A percentile compares a stretch with the other conserved stretches of the same genome.
Conservation (phyloP, 2,888 invertebrate species). For the Latrodectus hesperus region DNA sequence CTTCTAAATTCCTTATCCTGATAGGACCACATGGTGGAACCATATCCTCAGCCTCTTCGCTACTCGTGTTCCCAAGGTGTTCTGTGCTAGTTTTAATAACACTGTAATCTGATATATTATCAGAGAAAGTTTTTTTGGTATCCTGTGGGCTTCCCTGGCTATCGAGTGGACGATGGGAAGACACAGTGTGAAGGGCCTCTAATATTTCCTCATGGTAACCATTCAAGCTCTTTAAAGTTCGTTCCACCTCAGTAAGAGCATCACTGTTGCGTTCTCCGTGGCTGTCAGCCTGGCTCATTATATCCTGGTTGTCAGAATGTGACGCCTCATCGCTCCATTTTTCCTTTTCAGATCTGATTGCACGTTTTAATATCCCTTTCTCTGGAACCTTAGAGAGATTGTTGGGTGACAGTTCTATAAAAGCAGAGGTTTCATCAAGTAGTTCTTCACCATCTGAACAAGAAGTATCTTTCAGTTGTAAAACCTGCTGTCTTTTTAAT, state of each 20-base stretch:
- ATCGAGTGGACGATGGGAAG: constrained; percentile 76
- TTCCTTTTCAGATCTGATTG: constrained; percentile 80
- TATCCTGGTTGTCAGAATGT: constrained; percentile 80
- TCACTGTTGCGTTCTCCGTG: constrained; percentile 72
- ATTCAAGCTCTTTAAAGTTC: constrained; percentile 90
- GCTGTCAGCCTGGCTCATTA: constrained; percentile 62
- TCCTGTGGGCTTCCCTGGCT: constrained; percentile 83
- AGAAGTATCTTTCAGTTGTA: constrained; percentile 68
- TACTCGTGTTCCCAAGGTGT: constrained; percentile 67
- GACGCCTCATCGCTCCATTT: constrained; percentile 81
- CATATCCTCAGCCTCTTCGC: constrained; percentile 81
- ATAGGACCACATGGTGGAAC: constrained; percentile 87
- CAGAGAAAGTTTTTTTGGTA: constrained; percentile 81
- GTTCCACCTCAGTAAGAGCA: constrained; percentile 78
- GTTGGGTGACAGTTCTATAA: constrained; percentile 86
- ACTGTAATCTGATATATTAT: constrained; percentile 75
- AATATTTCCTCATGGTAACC: constrained; percentile 94
- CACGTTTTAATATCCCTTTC: constrained; percentile 89
- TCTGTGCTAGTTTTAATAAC: constrained; percentile 69
- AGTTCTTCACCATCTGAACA: constrained; percentile 68
- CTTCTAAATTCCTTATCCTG: constrained; percentile 91
- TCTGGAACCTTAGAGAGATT: constrained; percentile 86
- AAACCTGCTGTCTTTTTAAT: constrained; percentile 81
- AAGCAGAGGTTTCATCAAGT: constrained; percentile 80
- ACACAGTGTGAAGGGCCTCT: constrained; percentile 83